Evolutionary conservation across 2,797 vertebrate species (phyloP).

Genomic region (Lepilemur ruficaudatus): DNA sequence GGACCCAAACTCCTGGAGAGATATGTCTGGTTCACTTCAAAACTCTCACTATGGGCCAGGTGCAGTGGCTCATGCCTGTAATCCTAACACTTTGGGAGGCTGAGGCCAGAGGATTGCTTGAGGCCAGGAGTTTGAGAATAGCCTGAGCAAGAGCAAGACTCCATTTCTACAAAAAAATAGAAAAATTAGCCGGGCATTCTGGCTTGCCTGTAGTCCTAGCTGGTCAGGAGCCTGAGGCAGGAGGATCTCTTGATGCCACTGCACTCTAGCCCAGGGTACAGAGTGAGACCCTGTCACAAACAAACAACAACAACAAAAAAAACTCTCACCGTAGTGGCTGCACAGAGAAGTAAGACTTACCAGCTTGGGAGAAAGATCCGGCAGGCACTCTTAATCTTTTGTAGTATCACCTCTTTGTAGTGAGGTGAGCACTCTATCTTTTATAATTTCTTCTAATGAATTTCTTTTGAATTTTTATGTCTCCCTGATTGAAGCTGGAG

Average conservation of each 20-base stretch:
- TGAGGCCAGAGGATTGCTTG: neutral
- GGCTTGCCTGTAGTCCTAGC: neutral
- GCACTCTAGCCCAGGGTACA: neutral
- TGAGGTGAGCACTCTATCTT: neutral
- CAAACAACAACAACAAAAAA: neutral
- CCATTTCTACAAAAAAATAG: neutral
- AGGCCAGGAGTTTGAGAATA: neutral
- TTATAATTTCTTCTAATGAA: neutral
- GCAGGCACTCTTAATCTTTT: neutral
- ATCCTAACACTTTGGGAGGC: neutral
- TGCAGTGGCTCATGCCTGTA: neutral
- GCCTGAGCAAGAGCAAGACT: neutral
- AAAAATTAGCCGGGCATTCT: neutral
- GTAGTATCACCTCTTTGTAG: neutral
- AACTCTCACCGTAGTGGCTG: neutral
- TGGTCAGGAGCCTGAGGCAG: neutral
- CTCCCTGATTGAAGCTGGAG: neutral
- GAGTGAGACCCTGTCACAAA: neutral
- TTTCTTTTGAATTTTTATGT: slow-evolving; percentile 20
- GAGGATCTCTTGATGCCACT: neutral
- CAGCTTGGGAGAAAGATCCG: neutral
- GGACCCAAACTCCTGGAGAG: neutral
- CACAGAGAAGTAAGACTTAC: neutral
- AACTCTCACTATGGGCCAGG: neutral
- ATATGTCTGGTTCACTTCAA: neutral